Evolutionary conservation across 2,888 invertebrate genomes (phyloP).

Genomic region (Anthophora plumipes): DNA sequence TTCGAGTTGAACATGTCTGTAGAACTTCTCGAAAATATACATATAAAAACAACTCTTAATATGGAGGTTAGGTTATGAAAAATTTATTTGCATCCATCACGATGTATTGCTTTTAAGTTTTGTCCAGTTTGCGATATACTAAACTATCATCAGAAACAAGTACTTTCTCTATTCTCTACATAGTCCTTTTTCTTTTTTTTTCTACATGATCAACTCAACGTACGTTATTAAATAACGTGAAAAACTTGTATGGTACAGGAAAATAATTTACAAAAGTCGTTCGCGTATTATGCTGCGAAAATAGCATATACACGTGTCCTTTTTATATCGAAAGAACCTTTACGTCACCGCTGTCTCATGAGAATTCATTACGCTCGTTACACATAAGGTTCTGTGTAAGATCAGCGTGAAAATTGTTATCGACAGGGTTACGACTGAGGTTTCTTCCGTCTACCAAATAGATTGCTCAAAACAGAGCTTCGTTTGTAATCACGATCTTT

Average conservation of each 20-base stretch:
- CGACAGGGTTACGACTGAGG: slow-evolving; percentile 78
- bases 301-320: slow-evolving; percentile 25
- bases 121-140: slow-evolving; percentile 13
- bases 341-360: slow-evolving; percentile 26
- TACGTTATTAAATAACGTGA: slow-evolving; percentile 28
- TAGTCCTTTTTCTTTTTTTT: slow-evolving; percentile 5
- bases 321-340: slow-evolving; percentile 43
- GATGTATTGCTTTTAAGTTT: not conserved
- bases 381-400: slow-evolving; percentile 18
- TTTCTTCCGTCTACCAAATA: slow-evolving; percentile 83
- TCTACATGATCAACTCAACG: slow-evolving; percentile 20
- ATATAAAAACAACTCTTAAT: slow-evolving; percentile 10
- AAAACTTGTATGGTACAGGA: slow-evolving; percentile 53
- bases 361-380: slow-evolving; percentile 17
- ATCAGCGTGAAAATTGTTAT: not conserved
- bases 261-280: slow-evolving; percentile 62
- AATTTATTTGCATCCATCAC: not conserved
- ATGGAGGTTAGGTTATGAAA: slow-evolving; percentile 7
- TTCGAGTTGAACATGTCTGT: slow-evolving; percentile 24
- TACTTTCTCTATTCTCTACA: slow-evolving; percentile 2
- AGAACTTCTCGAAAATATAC: slow-evolving; percentile 34
- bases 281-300: slow-evolving; percentile 37
- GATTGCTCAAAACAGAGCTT: slow-evolving; percentile 82
- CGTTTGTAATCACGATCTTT: slow-evolving; percentile 83
- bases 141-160: slow-evolving; percentile 20